Percentiles rank a stretch among this genome's conserved stretches.
These are phyloP conservation scores for Ennomos erosarius DNA, from an alignment of 2,888 invertebrate genomes.

Conservation along the genomic window DNA sequence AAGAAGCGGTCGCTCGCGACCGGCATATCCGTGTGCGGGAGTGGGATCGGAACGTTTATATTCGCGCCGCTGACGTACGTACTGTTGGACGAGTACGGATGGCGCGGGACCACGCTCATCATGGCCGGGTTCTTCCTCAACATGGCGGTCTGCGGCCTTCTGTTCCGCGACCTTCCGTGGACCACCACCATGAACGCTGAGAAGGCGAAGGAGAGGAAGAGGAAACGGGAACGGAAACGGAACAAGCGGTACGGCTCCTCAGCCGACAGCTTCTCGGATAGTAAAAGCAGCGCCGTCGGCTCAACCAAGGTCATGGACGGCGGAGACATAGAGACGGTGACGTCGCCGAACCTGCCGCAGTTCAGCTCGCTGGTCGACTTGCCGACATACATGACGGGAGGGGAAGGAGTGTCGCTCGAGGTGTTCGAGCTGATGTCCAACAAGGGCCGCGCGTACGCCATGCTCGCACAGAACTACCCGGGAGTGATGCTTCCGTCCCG, in stretches of 20 bases:
- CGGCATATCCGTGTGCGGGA: slow-evolving; percentile 94
- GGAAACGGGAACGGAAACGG: slow-evolving; percentile 85
- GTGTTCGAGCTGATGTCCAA: slow-evolving; percentile 90
- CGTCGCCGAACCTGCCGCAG: slow-evolving; percentile 76
- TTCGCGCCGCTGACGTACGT: slow-evolving; percentile 92
- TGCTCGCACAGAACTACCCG: slow-evolving; percentile 90
- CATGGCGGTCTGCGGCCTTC: slow-evolving; percentile 91
- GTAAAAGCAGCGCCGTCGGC: slow-evolving; percentile 88
- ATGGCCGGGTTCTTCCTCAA: slow-evolving; percentile 92
- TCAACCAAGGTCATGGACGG: slow-evolving; percentile 75
- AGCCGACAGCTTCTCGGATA: slow-evolving; percentile 89
- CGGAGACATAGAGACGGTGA: slow-evolving; percentile 68
- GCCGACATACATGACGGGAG: slow-evolving; percentile 92
- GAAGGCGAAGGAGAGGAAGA: slow-evolving; percentile 86
- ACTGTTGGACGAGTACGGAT: slow-evolving; percentile 91
- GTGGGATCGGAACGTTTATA: slow-evolving; percentile 94
- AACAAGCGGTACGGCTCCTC: slow-evolving; percentile 86
- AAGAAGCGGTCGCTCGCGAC: slow-evolving; percentile 93
- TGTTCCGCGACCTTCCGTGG: slow-evolving; percentile 90
- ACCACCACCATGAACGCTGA: slow-evolving; percentile 85
- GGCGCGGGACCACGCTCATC: slow-evolving; percentile 93
- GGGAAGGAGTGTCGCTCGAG: slow-evolving; percentile 91
- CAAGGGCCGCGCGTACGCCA: slow-evolving; percentile 89
- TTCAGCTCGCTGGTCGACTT: slow-evolving; percentile 93
- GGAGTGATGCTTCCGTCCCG: slow-evolving; percentile 89